Percentiles rank a stretch among this genome's conserved stretches.
phyloP scores from a whole-genome alignment of 2,888 invertebrate species.

The Cerceris ruficornis region DNA sequence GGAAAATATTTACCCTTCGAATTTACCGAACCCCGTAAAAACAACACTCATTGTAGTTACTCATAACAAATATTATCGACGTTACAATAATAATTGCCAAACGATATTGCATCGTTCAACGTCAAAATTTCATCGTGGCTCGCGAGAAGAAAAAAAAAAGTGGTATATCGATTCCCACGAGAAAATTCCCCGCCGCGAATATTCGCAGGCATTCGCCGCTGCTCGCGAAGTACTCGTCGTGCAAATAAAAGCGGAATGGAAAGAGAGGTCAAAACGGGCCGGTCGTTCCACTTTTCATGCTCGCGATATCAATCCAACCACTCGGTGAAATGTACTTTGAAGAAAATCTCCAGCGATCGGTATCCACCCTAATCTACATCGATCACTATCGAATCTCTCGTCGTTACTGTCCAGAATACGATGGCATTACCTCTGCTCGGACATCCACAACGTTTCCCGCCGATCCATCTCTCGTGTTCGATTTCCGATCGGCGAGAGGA shows the following conservation, averaged over 20 bases:
- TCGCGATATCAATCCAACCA: constrained; percentile 22
- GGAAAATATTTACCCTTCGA: too few species aligned
- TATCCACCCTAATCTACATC: constrained; percentile 8
- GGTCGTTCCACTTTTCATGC: background rate
- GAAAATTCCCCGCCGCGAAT: background rate
- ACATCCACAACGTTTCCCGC: constrained; percentile 6
- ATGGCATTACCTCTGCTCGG: constrained; percentile 3
- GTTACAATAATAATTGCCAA: too few species aligned
- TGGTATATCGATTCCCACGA: too few species aligned
- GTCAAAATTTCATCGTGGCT: too few species aligned
- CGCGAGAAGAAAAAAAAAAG: too few species aligned
- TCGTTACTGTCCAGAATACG: constrained; percentile 30
- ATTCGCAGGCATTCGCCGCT: background rate
- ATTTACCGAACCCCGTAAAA: too few species aligned
- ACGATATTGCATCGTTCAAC: too few species aligned
- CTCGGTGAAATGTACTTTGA: constrained; percentile 8
- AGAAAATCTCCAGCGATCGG: constrained; percentile 22
- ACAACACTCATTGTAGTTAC: too few species aligned
- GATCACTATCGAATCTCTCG: constrained; percentile 7
- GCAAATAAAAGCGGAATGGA: constrained; percentile 23
- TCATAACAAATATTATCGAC: too few species aligned
- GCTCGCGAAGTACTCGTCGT: background rate
- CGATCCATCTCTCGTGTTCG: constrained; percentile 3
- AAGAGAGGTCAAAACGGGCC: constrained; percentile 13
- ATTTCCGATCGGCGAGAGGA: too few species aligned